Base-by-base conservation (phyloP, 1,140 invertebrate species). In the Steinernema khuongi region DNA sequence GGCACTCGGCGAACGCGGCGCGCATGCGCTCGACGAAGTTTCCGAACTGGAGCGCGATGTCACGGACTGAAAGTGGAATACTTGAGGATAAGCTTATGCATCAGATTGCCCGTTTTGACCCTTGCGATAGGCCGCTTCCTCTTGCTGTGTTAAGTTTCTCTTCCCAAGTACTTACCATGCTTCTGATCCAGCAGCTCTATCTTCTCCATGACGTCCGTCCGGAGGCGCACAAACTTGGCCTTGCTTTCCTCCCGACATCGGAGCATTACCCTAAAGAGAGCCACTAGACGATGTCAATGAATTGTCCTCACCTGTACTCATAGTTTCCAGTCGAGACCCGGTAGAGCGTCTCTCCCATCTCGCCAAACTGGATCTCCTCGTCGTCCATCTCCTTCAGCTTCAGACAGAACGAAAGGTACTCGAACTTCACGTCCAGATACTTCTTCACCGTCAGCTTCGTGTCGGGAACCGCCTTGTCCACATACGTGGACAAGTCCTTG, bases 321-420 rank as follows among this genome's bases (percentile, higher is more conserved):
- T 98, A 99, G 86, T 99, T 99, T 70, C 96, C 96, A 2, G 96
- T 98, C 87, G 98, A 96, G 0, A 99, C 93, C 43, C 96, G 89
- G 86, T 98, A 98, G 18, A 98, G 87, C 0, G 96, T 94, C 85
- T 99, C 96, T 84, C 97, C 93, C n/a, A 98, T 85, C 0, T 93
- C 90, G 32, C 91, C 91, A 74, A 94, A 97, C 72, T 91, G 92
- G 79, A 94, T 93, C 84, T 98, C 96, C 85, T 99, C 96, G 86
- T 99, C 96, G 83, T 99, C 96, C 91, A 98, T 93, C 88, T 99
- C 96, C 81, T 90, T 90, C 19, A 90, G 88, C 88, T 98, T 99
- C 43, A 99, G 87, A 85, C 96, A 99, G 86, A 98, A 99, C 0
- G 95, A 97, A 86, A 79, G 43, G 31, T 79, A 79, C 68, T 79